A percentile compares a stretch with the other conserved stretches of the same genome.
Evolutionary conservation across 2,797 vertebrate genomes (phyloP).

Genomic region (Echiichthys vipera): DNA sequence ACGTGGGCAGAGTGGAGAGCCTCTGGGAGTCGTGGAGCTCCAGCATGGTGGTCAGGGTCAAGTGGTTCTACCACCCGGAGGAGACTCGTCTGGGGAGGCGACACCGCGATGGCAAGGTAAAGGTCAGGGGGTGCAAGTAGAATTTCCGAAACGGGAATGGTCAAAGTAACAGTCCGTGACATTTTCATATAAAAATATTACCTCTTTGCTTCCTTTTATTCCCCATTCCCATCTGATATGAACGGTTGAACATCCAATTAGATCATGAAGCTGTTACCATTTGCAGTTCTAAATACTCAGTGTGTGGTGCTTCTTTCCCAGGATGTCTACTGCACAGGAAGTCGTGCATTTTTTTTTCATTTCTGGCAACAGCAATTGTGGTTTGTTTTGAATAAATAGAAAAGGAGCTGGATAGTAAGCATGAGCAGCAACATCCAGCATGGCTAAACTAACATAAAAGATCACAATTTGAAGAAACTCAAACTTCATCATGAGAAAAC

Average conservation of each 20-base stretch:
- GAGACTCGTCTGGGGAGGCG: conserved; percentile 97
- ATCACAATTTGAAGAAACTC: conserved; percentile 11
- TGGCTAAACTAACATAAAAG: conserved; percentile 20
- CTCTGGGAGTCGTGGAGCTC: conserved; percentile 99
- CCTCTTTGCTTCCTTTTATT: conserved; percentile 39
- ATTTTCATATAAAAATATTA: conserved; percentile 49
- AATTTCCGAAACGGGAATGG: conserved; percentile 43
- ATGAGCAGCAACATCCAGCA: conserved; percentile 3
- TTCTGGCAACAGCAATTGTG: conserved; percentile 15
- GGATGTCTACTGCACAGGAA: conserved; percentile 3
- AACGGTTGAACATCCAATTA: conserved; percentile 30
- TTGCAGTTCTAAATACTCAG: conserved; percentile 32
- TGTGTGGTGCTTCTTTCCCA: conserved; percentile 1
- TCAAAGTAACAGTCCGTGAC: conserved; percentile 44
- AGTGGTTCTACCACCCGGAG: conserved; percentile 99
- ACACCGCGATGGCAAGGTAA: conserved; percentile 96
- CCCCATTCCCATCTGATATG: conserved; percentile 23
- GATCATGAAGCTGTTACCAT: conserved; percentile 25
- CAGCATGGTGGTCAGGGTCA: conserved; percentile 99
- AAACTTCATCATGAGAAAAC: conserved; percentile 20
- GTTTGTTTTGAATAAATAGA: conserved; percentile 39
- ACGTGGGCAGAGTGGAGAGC: conserved; percentile 97
- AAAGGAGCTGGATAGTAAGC: conserved; percentile 9
- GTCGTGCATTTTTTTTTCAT: conserved; percentile 34
- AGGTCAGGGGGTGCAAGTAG: conserved; percentile 16